Conservation (phyloP, 2,888 invertebrate species). For the Brachypalpus laphriformis region DNA sequence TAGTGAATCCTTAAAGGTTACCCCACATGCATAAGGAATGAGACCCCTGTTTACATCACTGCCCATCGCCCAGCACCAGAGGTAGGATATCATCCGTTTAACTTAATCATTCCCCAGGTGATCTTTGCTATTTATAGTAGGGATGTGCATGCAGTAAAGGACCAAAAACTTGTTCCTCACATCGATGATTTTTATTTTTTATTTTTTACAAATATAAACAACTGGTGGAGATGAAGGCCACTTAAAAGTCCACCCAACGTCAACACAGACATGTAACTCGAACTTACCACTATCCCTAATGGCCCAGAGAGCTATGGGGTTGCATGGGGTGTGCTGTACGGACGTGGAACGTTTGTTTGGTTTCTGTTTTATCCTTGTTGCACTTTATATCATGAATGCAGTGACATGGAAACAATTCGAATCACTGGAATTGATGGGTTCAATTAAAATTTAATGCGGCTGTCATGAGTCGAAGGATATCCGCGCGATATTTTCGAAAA, state of each 20-base stretch:
- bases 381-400: background rate
- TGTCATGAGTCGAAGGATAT: constrained; percentile 25
- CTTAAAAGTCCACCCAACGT: background rate
- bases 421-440: constrained; percentile 51
- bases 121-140: constrained; percentile 15
- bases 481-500: background rate
- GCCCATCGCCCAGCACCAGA: too few species aligned
- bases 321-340: too few species aligned
- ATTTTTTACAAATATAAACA: background rate
- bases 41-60: background rate
- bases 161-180: background rate
- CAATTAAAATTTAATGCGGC: constrained; percentile 47
- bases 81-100: constrained; percentile 25
- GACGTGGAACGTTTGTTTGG: too few species aligned
- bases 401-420: constrained; percentile 33
- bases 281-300: background rate
- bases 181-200: too few species aligned
- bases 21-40: background rate
- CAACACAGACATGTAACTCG: background rate
- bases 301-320: background rate
- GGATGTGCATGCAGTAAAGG: background rate
- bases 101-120: constrained; percentile 41
- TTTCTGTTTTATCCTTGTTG: constrained; percentile 6
- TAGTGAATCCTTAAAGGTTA: background rate
- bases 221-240: constrained; percentile 11